Conservation (phyloP, 1,140 invertebrate species). For the Helicoverpa armigera region DNA sequence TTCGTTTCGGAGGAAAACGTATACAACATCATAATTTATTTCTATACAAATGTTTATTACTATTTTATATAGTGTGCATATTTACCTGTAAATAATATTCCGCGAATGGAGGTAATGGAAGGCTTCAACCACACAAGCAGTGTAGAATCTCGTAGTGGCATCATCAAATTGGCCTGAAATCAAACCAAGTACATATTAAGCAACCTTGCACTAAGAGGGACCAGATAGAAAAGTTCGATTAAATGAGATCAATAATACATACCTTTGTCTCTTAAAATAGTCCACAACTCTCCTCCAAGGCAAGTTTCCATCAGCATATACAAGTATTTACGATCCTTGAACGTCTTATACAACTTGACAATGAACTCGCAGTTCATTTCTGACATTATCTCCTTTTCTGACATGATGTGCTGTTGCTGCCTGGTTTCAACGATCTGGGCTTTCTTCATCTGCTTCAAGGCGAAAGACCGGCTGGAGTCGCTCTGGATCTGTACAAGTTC, state of each 20-base stretch:
- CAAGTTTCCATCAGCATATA: slow-evolving; percentile 99
- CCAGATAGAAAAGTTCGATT: no score
- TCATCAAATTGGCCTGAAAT: slow-evolving; percentile 93
- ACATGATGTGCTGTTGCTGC: slow-evolving; percentile 99
- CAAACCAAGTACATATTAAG: slow-evolving; percentile 31
- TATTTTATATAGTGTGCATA: not conserved
- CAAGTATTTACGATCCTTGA: slow-evolving; percentile 98
- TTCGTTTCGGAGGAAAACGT: not conserved
- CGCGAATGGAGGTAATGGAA: slow-evolving; percentile 98
- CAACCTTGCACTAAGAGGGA: no score
- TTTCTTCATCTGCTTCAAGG: slow-evolving; percentile 99
- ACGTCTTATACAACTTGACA: slow-evolving; percentile 98
- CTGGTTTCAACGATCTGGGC: slow-evolving; percentile 99
- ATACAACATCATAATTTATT: not conserved
- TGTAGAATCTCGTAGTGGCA: slow-evolving; percentile 96
- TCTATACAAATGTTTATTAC: slow-evolving; percentile 33
- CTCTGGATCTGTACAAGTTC: slow-evolving; percentile 97
- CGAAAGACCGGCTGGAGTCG: slow-evolving; percentile 94
- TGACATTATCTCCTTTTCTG: slow-evolving; percentile 99
- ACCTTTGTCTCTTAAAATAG: slow-evolving; percentile 95
- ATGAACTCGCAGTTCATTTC: slow-evolving; percentile 99
- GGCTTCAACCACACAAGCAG: slow-evolving; percentile 98
- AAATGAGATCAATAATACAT: no score
- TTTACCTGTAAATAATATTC: slow-evolving; percentile 96
- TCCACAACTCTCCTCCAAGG: slow-evolving; percentile 99